Evolutionary conservation across 2,797 vertebrate species (phyloP), one percentile per base, ranked within the genome.

Genomic region (Notolabrus celidotus): DNA sequence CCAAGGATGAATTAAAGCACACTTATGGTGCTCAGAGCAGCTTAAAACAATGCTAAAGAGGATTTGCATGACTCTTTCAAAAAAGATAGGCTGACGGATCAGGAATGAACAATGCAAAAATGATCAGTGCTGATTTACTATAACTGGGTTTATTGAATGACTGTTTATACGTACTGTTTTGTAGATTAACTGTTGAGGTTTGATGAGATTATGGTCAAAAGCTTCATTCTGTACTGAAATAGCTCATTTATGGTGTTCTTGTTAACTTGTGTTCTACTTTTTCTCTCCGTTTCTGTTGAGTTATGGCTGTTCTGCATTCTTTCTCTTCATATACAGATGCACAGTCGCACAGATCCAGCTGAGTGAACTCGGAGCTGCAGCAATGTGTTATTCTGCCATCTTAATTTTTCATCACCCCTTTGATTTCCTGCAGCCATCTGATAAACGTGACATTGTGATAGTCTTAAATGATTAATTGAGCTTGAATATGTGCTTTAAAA

Each of bases 381-480:
- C 69, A 53, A 71, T 46, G 70, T 71, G 77, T 83, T 76, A 58
- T 75, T 82, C 73, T 67, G 39, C 77, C 76, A 53, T 88, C 76
- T 89, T 81, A 73, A 85, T 91, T 83, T 90, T 88, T 93, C 84
- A 91, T 89, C 86, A 82, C 84, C 88, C 68, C 83, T 82, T 87
- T 86, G 89, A 93, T 91, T 92, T 92, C 86, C 84, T 73, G 78
- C 74, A 84, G 82, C 86, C 79, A 77, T 91, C 89, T 93, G 93
- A 92, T 94, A 91, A 94, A 92, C 79, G 88, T 90, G 90, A 93
- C 92, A 93, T 91, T 89, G 91, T 89, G 90, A 94, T 93, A 93
- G 89, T 89, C 91, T 92, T 94, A 87, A 93, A 95, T 96, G 95
- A 98, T 97, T 97, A 95, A 98, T 96, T 93, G 92, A 93, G 94